phyloP scores from a whole-genome alignment of 2,888 invertebrate species.

The Masnerella sp. region DNA sequence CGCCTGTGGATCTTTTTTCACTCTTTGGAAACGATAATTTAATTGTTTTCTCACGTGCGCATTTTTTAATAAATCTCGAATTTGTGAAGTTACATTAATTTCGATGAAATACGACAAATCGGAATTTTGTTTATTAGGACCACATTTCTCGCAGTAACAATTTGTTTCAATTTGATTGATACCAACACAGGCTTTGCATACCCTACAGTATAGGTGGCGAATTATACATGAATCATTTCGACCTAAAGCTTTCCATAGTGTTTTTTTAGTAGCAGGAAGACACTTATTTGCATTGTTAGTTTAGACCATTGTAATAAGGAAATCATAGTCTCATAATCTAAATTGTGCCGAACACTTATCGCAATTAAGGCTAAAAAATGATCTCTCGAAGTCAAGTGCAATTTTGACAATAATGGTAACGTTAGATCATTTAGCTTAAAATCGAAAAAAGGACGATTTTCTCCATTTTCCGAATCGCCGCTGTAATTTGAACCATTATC shows the following conservation, averaged over 20 bases:
- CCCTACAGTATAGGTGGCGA: not conserved
- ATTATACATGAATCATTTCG: not conserved
- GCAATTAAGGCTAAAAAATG: not conserved
- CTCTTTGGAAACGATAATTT: not conserved
- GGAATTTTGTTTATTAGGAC: not conserved
- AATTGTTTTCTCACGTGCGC: not conserved
- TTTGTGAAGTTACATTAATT: not conserved
- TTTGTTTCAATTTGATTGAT: not conserved
- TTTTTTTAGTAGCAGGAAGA: not conserved
- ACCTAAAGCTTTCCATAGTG: not conserved
- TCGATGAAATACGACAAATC: not conserved
- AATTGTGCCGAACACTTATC: not conserved
- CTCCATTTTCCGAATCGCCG: not conserved
- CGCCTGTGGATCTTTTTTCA: not conserved
- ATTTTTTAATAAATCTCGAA: not conserved
- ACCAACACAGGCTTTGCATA: not conserved
- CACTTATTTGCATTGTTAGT: not conserved
- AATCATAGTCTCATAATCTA: not conserved
- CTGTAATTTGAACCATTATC: too few relatives aligned
- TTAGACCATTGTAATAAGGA: not conserved
- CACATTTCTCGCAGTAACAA: not conserved
- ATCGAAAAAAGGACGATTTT: not conserved
- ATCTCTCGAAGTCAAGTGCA: not conserved
- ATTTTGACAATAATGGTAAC: not conserved
- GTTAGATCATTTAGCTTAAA: not conserved